Evolutionary conservation across 1,140 invertebrate genomes (phyloP).

Genomic region (Diorhabda sublineata): DNA sequence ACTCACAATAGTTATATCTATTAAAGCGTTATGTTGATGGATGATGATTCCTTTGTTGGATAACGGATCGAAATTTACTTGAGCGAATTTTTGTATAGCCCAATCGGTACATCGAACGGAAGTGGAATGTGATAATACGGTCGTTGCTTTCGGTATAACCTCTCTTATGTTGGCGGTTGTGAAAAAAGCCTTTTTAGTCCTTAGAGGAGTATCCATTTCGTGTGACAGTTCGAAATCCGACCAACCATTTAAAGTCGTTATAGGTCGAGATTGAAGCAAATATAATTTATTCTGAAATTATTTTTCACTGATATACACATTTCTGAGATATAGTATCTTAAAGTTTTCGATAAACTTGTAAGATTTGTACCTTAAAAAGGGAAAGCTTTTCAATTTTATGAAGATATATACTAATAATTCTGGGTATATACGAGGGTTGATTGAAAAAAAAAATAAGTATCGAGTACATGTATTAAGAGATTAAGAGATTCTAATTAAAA

Average conservation of each 20-base stretch:
- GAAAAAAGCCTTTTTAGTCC: conserved; percentile 51
- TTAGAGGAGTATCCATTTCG: conserved; percentile 63
- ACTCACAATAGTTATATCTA: conserved; percentile 30
- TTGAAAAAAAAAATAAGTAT: no score
- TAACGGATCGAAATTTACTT: conserved; percentile 19
- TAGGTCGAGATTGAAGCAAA: conserved; percentile 67
- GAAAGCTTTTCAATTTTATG: no score
- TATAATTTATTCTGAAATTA: conserved; percentile 52
- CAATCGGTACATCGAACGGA: conserved; percentile 43
- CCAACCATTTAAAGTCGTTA: conserved; percentile 66
- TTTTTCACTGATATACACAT: conserved; percentile 1
- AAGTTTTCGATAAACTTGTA: neutral
- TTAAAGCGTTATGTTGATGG: conserved; percentile 24
- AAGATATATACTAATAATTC: no score
- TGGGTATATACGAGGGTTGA: no score
- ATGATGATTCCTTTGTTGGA: conserved; percentile 6
- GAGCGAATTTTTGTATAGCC: conserved; percentile 27
- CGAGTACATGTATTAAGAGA: no score
- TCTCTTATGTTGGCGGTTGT: conserved; percentile 62
- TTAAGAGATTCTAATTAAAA: no score
- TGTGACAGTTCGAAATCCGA: conserved; percentile 69
- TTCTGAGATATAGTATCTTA: neutral
- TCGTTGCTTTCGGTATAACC: conserved; percentile 45
- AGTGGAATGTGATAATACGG: conserved; percentile 45
- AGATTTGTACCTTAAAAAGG: no score